A percentile compares a stretch with the other conserved stretches of the same genome.
Conservation (phyloP, 2,888 invertebrate genomes). For the Alviniconcha strummeri region DNA sequence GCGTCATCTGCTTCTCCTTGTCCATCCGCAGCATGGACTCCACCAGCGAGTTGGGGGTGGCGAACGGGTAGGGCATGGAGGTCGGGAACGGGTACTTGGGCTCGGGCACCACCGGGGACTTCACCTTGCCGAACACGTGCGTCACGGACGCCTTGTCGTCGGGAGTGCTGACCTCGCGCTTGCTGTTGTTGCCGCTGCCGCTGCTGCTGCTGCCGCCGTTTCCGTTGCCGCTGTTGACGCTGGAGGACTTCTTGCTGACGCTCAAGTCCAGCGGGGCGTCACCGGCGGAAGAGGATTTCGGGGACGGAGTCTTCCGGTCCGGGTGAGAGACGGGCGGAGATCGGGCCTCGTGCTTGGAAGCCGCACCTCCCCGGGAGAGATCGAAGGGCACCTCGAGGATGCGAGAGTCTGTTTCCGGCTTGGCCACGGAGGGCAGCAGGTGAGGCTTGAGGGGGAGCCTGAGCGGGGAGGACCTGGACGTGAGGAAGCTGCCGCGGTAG, state of each 20-base stretch:
- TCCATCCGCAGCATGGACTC: slow-evolving; percentile 59
- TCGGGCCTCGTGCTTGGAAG: slow-evolving; percentile 36
- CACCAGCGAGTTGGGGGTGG: slow-evolving; percentile 47
- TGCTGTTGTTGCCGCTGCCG: neutral
- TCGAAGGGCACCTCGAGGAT: slow-evolving; percentile 55
- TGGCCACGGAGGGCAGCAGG: slow-evolving; percentile 2
- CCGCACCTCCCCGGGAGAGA: slow-evolving; percentile 49
- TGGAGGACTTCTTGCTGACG: slow-evolving; percentile 44
- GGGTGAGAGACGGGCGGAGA: slow-evolving; percentile 23
- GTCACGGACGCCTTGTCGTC: slow-evolving; percentile 58
- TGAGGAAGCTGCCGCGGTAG: slow-evolving; percentile 2
- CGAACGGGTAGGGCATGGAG: slow-evolving; percentile 40
- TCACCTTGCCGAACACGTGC: slow-evolving; percentile 64
- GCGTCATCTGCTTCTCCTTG: slow-evolving; percentile 61
- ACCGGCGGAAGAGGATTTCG: slow-evolving; percentile 16
- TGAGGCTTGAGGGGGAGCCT: slow-evolving; percentile 32
- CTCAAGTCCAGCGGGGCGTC: slow-evolving; percentile 49
- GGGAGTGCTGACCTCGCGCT: slow-evolving; percentile 38
- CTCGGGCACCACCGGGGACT: slow-evolving; percentile 45
- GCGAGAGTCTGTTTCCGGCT: slow-evolving; percentile 18
- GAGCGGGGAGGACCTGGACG: neutral
- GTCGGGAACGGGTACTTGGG: slow-evolving; percentile 33
- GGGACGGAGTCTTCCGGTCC: slow-evolving; percentile 25
- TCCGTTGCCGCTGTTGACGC: neutral
- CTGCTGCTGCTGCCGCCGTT: neutral